A percentile compares a stretch with the other conserved stretches of the same genome.
Conservation (phyloP, 2,113 vertebrate genomes). For the Reinhardtius hippoglossoides region DNA sequence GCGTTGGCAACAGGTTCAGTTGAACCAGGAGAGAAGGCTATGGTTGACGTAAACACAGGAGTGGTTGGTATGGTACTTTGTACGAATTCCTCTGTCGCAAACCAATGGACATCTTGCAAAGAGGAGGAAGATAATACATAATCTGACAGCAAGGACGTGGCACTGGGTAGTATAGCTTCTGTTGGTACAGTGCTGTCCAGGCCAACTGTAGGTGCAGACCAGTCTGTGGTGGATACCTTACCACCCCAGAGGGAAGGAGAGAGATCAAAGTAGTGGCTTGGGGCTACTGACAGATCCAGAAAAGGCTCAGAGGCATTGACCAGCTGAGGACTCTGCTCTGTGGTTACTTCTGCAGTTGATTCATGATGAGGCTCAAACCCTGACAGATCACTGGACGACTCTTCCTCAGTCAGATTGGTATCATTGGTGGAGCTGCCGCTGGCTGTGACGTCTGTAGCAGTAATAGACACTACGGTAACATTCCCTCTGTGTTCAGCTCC, state of each 20-base stretch:
- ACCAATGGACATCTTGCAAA: conserved; percentile 73
- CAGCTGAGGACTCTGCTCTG: conserved; percentile 47
- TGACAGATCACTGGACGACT: conserved; percentile 69
- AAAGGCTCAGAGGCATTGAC: conserved; percentile 58
- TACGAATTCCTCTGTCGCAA: conserved; percentile 61
- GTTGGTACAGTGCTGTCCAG: conserved; percentile 46
- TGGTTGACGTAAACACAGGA: conserved; percentile 58
- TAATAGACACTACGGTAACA: conserved; percentile 50
- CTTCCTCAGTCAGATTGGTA: conserved; percentile 64
- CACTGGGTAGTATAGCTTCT: conserved; percentile 38
- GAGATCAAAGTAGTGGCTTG: conserved; percentile 55
- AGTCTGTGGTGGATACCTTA: conserved; percentile 43
- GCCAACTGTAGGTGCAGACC: conserved; percentile 46
- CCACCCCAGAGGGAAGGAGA: conserved; percentile 51
- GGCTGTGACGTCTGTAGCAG: conserved; percentile 49
- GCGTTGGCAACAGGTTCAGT: conserved; percentile 30
- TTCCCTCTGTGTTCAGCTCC: conserved; percentile 72
- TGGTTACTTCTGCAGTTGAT: conserved; percentile 33
- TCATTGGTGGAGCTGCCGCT: conserved; percentile 55
- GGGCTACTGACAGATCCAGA: conserved; percentile 66
- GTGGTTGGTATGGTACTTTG: conserved; percentile 11
- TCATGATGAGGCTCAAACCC: conserved; percentile 70
- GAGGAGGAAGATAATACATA: conserved; percentile 50
- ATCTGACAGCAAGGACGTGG: conserved; percentile 62
- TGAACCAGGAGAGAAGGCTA: conserved; percentile 18